Evolutionary conservation across 2,888 invertebrate species (phyloP), one percentile per base, ranked within the genome.

Genomic region (Calameuta idolon): DNA sequence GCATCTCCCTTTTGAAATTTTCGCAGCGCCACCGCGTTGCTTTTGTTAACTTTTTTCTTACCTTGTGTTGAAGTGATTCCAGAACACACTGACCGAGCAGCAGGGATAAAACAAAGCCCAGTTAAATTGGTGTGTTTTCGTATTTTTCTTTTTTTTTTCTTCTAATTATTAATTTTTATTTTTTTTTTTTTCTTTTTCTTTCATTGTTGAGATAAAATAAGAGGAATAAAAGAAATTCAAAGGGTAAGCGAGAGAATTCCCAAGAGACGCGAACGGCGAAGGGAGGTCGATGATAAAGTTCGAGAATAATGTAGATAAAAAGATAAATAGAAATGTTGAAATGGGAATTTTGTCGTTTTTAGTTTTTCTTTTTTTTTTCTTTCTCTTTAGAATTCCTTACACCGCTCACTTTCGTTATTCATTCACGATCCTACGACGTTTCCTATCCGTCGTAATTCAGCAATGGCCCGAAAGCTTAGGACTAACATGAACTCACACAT

Each of bases 1-100:
- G 55, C 9, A 5, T 55, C 23, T 23, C 23, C 55, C 55, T 55
- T 55, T 55, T 9, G 23, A 55, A 55, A 55, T 23, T 23, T 23
- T 9, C 5, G 40, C 40, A 55, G 23, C 40, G 5, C 5, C 40
- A 23, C 15, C 23, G 23, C 15, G 23, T 55, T 23, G 55, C 55
- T 23, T 55, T 23, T 40, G 40, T 55, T 40, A 23, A 5, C 31
- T 23, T 31, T 31, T 82, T 77, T 95, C 97, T 98, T 98, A 98
- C 98, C 98, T 98, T 95, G 97, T 96, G 93, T 98, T 98, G 97
- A 98, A 98, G 96, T 98, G 97, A 95, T 97, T 98, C 98, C 98
- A 98, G 96, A 98, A 98, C 95, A 97, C 96, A 97, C 98, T 98
- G 96, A 94, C 88, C 89, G 92, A 92, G 96, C 95, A 95, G 96